Evolutionary conservation across 1,140 invertebrate genomes (phyloP).

Genomic region (Mesaphorura yosii): DNA sequence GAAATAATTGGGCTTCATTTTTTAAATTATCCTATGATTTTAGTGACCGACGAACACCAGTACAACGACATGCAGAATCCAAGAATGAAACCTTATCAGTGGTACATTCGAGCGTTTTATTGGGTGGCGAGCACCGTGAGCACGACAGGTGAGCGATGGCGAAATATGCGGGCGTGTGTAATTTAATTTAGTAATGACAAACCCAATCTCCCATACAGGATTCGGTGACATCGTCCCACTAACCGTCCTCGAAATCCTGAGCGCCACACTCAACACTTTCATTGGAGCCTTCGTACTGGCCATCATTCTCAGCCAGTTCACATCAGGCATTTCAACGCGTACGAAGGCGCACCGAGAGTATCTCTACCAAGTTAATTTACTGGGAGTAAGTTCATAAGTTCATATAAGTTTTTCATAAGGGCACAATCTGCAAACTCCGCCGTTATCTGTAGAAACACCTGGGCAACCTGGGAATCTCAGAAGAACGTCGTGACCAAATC

Average conservation of each 20-base stretch:
- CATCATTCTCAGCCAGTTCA: slow-evolving; percentile 18
- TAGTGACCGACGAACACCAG: too few species aligned
- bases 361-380: slow-evolving; percentile 20
- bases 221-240: slow-evolving; percentile 20
- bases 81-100: slow-evolving; percentile 4
- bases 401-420: neutral
- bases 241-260: slow-evolving; percentile 2
- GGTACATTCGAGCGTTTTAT: slow-evolving; percentile 21
- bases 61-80: too few species aligned
- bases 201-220: neutral
- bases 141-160: slow-evolving; percentile 11
- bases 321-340: slow-evolving; percentile 10
- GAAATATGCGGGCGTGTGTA: neutral
- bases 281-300: slow-evolving; percentile 16
- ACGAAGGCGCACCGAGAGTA: slow-evolving; percentile 12
- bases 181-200: neutral
- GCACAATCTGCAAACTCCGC: neutral
- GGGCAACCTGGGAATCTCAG: slow-evolving; percentile 14
- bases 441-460: slow-evolving; percentile 17
- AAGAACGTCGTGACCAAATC: slow-evolving; percentile 6
- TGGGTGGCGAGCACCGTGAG: slow-evolving; percentile 15
- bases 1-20: too few species aligned
- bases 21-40: too few species aligned
- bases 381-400: slow-evolving; percentile 10
- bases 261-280: slow-evolving; percentile 5